Evolutionary conservation across 37 sponge, comb jelly and placozoan species (phyloP).

Genomic region (Tethya wilhelma): DNA sequence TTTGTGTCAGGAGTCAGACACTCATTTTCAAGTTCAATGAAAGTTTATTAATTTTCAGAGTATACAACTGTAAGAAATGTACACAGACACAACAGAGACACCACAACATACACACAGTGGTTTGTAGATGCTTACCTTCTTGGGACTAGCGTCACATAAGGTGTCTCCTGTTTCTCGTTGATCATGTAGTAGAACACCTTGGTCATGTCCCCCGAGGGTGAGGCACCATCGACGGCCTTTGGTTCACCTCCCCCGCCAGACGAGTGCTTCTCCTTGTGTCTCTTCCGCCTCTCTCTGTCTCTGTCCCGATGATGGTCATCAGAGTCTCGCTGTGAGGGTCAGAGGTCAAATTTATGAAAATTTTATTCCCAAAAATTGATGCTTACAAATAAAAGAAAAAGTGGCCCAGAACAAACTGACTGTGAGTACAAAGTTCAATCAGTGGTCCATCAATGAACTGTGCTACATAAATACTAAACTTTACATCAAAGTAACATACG

Average conservation of each 20-base stretch:
- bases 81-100: too few species aligned
- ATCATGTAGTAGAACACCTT: slow-evolving; percentile 60
- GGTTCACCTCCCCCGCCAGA: neutral
- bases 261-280: slow-evolving; percentile 34
- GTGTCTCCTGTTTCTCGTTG: slow-evolving; percentile 51
- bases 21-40: too few species aligned
- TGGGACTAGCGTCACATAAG: slow-evolving; percentile 53
- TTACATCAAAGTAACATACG: slow-evolving; percentile 16
- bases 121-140: slow-evolving; percentile 33
- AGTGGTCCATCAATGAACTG: too few species aligned
- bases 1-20: too few species aligned
- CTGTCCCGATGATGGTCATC: slow-evolving; percentile 30
- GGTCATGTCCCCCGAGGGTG: slow-evolving; percentile 22
- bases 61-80: too few species aligned
- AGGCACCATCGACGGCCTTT: neutral
- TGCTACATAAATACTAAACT: neutral
- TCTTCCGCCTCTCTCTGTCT: slow-evolving; percentile 2
- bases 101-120: neutral
- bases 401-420: too few species aligned
- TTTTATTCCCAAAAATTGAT: too few species aligned
- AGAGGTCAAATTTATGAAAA: too few species aligned
- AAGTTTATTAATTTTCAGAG: too few species aligned
- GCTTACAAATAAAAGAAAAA: too few species aligned
- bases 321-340: slow-evolving; percentile 17
- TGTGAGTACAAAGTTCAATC: too few species aligned